Conservation (phyloP, 92 coral and sea anemone genomes). For the Umimayanthus kanabou region DNA sequence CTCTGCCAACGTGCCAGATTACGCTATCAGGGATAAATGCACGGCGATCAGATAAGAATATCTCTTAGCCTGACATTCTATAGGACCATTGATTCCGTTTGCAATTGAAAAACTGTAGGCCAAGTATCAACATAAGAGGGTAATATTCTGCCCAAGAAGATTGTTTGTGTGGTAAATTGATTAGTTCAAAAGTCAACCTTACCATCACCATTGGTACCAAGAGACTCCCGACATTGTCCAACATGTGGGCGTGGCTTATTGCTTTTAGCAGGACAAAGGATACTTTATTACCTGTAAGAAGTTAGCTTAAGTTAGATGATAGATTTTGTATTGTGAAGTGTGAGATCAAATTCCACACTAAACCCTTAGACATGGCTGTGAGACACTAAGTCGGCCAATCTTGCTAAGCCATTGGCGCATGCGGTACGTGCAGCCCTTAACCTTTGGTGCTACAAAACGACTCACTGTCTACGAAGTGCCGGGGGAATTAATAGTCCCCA, state of each 20-base stretch:
- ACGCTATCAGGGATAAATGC: conserved; percentile 10
- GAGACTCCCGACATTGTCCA: not conserved
- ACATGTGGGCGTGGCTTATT: not conserved
- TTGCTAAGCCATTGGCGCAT: too few species aligned
- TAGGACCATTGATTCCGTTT: not conserved
- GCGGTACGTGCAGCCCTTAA: too few species aligned
- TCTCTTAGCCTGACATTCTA: not conserved
- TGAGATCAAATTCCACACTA: too few species aligned
- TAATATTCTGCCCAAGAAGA: not conserved
- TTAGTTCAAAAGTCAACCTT: not conserved
- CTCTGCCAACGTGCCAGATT: conserved; percentile 17
- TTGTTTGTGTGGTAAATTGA: not conserved
- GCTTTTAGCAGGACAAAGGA: not conserved
- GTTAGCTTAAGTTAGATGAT: not conserved
- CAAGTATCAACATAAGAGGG: not conserved
- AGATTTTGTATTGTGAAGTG: not conserved
- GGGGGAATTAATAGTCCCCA: too few species aligned
- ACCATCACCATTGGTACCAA: not conserved
- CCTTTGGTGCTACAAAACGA: too few species aligned
- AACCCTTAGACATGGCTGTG: too few species aligned
- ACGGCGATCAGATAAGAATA: not conserved
- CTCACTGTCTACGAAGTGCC: too few species aligned
- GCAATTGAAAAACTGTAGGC: not conserved
- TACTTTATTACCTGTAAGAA: not conserved
- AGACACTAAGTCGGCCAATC: too few species aligned